Evolutionary conservation across 2,888 invertebrate genomes (phyloP).

Genomic region (Xestoiulus laeticollis): DNA sequence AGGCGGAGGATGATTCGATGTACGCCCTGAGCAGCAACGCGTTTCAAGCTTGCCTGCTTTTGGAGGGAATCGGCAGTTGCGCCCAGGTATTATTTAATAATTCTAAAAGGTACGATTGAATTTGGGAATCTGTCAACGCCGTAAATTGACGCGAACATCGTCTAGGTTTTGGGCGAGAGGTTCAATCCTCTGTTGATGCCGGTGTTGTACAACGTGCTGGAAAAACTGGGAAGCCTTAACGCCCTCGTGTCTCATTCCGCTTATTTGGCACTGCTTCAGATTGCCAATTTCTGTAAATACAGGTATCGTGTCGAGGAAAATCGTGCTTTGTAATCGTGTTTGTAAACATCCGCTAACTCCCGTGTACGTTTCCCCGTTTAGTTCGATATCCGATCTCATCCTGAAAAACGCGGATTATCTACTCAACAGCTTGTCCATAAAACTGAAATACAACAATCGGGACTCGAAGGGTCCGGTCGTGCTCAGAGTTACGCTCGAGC

Average conservation of each 20-base stretch:
- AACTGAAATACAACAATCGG: neutral
- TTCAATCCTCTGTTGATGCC: constrained; percentile 23
- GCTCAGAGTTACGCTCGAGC: constrained; percentile 24
- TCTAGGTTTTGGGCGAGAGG: constrained; percentile 29
- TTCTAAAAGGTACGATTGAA: no score
- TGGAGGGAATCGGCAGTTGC: constrained; percentile 50
- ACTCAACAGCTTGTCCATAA: constrained; percentile 46
- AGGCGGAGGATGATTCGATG: neutral
- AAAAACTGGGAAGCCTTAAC: constrained; percentile 43
- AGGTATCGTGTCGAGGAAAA: neutral
- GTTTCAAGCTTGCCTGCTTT: neutral
- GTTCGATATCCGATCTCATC: constrained; percentile 46
- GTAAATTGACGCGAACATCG: no score
- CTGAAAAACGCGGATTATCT: constrained; percentile 45
- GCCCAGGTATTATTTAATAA: constrained; percentile 44
- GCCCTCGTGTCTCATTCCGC: constrained; percentile 45
- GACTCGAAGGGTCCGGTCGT: constrained; percentile 31
- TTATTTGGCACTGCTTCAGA: neutral
- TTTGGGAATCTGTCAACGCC: no score
- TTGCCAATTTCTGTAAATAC: constrained; percentile 34
- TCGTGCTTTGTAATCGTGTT: no score
- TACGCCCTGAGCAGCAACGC: constrained; percentile 34
- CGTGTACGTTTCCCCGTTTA: no score
- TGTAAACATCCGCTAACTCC: no score
- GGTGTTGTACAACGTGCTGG: constrained; percentile 48